These are phyloP conservation scores for Arvicola amphibius DNA, from an alignment of 2,797 vertebrate species.

Conservation along the genomic window DNA sequence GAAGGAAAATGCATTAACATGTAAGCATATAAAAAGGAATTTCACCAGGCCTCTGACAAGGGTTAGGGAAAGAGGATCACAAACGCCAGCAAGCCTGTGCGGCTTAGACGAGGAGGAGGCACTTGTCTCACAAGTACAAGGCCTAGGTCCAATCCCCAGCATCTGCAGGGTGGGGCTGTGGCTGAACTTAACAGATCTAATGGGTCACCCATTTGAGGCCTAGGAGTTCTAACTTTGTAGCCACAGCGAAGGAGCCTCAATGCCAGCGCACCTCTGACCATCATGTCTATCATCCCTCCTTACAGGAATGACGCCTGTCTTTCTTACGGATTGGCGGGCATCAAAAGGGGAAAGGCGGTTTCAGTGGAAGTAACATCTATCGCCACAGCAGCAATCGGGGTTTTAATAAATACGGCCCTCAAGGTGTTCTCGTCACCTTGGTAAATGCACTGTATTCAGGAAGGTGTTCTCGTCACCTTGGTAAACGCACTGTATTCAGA, in stretches of 20 bases:
- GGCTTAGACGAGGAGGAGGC: not conserved
- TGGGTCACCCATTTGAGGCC: not conserved
- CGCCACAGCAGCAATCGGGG: not conserved
- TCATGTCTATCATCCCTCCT: not conserved
- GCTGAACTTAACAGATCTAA: not conserved
- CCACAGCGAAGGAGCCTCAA: not conserved
- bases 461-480: not conserved
- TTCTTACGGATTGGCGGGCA: not conserved
- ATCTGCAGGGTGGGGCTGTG: not conserved
- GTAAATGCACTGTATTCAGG: conserved; percentile 18
- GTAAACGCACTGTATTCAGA: conserved; percentile 17
- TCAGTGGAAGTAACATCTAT: not conserved
- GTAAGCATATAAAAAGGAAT: not conserved
- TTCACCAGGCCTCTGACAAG: not conserved
- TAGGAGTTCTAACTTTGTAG: not conserved
- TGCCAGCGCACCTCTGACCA: not conserved
- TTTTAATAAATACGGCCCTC: not conserved
- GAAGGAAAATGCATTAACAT: not conserved
- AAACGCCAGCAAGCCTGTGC: not conserved
- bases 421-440: conserved; percentile 10
- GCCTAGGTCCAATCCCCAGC: not conserved
- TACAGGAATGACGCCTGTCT: not conserved
- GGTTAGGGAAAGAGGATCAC: not conserved
- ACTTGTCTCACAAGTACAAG: not conserved
- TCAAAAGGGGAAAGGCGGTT: not conserved